Percentiles rank a stretch among this genome's conserved stretches.
Conservation (phyloP, 2,113 vertebrate genomes). For the Macaca mulatta region DNA sequence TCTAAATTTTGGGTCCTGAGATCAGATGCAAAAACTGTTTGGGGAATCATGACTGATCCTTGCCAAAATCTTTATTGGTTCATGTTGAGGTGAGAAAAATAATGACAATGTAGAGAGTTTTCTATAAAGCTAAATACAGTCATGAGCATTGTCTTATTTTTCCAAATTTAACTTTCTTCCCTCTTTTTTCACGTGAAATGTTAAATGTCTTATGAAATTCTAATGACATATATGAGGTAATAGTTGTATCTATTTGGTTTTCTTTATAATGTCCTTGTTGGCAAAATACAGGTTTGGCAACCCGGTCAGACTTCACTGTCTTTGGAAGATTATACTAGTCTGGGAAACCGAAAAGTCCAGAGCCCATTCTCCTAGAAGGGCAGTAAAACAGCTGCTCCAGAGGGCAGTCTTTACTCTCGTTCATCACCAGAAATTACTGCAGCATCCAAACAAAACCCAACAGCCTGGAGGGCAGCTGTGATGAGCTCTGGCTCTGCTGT, state of each 20-base stretch:
- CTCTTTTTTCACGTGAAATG: neutral
- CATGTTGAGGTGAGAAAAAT: neutral
- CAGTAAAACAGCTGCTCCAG: neutral
- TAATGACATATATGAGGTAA: neutral
- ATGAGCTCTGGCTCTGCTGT: accelerated
- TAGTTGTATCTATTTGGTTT: neutral
- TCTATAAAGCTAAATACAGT: neutral
- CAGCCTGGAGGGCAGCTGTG: neutral
- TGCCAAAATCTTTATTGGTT: neutral
- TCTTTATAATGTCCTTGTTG: neutral
- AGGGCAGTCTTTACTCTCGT: neutral
- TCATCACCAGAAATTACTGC: neutral
- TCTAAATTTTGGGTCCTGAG: neutral
- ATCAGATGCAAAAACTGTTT: neutral
- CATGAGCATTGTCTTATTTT: neutral
- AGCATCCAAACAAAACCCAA: neutral
- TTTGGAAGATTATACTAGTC: neutral
- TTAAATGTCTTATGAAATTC: neutral
- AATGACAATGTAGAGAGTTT: neutral
- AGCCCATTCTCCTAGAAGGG: too few species aligned
- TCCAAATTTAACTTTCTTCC: neutral
- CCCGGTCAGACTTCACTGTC: too few species aligned
- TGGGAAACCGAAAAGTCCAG: neutral
- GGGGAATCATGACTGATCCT: neutral
- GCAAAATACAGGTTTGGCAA: neutral